Conservation (phyloP, 2,888 invertebrate genomes). For the Drosophila kambysellisi region DNA sequence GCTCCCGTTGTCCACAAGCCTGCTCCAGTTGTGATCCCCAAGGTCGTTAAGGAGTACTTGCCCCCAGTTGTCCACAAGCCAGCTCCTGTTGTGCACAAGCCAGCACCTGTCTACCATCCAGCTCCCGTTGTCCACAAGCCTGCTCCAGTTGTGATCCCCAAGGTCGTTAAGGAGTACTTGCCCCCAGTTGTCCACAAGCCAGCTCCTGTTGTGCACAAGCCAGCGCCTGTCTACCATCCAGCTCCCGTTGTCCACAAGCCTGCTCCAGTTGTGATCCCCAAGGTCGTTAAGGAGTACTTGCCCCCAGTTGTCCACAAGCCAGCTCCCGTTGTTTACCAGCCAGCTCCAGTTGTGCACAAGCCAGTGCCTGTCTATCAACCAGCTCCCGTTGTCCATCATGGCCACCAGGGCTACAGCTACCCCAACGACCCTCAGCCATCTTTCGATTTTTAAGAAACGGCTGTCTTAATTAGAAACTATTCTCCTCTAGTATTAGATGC, state of each 20-base stretch:
- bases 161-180: too few species aligned
- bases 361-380: conserved; percentile 24
- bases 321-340: conserved; percentile 10
- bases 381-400: conserved; percentile 5
- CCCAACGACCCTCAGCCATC: conserved; percentile 82
- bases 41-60: conserved; percentile 29
- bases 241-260: conserved; percentile 27
- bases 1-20: background rate
- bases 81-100: conserved; percentile 21
- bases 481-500: conserved; percentile 76
- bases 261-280: conserved; percentile 11
- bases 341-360: background rate
- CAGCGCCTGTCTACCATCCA: conserved; percentile 4
- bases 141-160: background rate
- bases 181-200: background rate
- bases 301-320: conserved; percentile 27
- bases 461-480: conserved; percentile 54
- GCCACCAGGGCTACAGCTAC: conserved; percentile 73
- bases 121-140: background rate
- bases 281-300: conserved; percentile 41
- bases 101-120: background rate
- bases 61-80: conserved; percentile 15
- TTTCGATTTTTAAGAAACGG: conserved; percentile 70
- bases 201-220: conserved; percentile 18
- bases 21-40: conserved; percentile 11